Percentiles rank a stretch among this genome's conserved stretches.
Conservation (phyloP, 2,113 vertebrate genomes). For the Melanocharis versteri region DNA sequence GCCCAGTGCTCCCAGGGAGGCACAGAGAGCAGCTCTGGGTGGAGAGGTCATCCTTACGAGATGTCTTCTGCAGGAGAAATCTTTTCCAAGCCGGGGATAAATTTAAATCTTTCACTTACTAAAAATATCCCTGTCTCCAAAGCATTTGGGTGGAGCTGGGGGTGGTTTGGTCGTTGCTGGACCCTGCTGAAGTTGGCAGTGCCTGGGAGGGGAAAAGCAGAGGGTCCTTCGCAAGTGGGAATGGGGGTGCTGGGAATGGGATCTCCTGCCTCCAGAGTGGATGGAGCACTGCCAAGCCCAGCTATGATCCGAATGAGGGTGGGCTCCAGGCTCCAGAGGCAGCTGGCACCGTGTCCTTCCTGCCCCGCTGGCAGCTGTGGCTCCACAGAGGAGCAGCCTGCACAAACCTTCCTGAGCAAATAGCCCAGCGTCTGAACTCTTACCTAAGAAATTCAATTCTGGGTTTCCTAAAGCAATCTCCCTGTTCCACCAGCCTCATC, state of each 20-base stretch:
- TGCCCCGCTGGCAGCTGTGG: fast-evolving
- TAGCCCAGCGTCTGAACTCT: background rate
- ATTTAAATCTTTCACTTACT: background rate
- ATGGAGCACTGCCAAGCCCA: background rate
- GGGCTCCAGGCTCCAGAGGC: background rate
- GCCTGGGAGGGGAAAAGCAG: background rate
- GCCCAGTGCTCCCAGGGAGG: background rate
- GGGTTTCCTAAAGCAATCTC: slow-evolving; percentile 48
- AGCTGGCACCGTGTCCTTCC: background rate
- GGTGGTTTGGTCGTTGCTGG: background rate
- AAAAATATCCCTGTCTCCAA: background rate
- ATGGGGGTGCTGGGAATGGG: background rate
- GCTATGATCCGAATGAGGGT: fast-evolving
- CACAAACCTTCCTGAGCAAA: background rate
- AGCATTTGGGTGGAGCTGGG: background rate
- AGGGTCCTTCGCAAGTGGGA: fast-evolving
- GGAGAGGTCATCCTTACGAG: background rate
- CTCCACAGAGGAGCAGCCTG: background rate
- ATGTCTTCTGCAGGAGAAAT: background rate
- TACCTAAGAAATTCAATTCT: slow-evolving; percentile 29
- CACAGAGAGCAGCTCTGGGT: background rate
- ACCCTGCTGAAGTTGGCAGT: background rate
- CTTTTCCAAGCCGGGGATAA: background rate
- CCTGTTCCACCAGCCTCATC: slow-evolving; percentile 34
- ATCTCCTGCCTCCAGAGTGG: background rate